Conservation (phyloP, 1,140 invertebrate species). For the Schlechtendalia chinensis region DNA sequence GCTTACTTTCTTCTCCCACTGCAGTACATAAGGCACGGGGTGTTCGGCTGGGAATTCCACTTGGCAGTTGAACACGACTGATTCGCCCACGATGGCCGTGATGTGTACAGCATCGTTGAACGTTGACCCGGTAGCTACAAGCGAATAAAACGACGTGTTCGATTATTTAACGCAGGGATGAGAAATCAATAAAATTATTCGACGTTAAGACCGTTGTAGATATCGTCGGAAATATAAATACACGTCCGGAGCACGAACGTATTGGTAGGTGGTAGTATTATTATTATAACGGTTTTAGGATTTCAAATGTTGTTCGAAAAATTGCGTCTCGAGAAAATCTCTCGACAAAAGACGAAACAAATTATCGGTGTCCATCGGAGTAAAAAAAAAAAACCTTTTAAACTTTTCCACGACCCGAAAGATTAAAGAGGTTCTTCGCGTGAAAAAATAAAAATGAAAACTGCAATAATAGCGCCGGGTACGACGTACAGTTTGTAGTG, state of each 20-base stretch:
- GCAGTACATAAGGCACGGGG: constrained; percentile 91
- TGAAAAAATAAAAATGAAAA: constrained; percentile 22
- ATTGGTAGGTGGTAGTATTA: too few species aligned
- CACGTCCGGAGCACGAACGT: background rate
- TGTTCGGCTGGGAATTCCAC: constrained; percentile 92
- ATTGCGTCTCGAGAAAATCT: background rate
- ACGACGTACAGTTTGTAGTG: constrained; percentile 4
- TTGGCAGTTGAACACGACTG: constrained; percentile 93
- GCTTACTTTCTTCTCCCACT: constrained; percentile 98
- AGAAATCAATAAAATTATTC: too few species aligned
- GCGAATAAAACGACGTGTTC: background rate
- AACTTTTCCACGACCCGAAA: constrained; percentile 13
- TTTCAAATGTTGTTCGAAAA: background rate
- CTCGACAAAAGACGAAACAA: constrained; percentile 24
- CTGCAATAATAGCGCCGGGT: background rate
- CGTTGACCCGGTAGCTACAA: constrained; percentile 54
- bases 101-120: constrained; percentile 90
- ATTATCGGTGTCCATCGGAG: constrained; percentile 22
- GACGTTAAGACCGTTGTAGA: too few species aligned
- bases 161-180: too few species aligned
- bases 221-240: background rate
- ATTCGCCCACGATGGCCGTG: constrained; percentile 91
- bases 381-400: constrained; percentile 22
- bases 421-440: constrained; percentile 22
- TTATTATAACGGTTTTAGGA: background rate